Evolutionary conservation across 2,113 vertebrate species (phyloP).

Genomic region (Ursus arctos): DNA sequence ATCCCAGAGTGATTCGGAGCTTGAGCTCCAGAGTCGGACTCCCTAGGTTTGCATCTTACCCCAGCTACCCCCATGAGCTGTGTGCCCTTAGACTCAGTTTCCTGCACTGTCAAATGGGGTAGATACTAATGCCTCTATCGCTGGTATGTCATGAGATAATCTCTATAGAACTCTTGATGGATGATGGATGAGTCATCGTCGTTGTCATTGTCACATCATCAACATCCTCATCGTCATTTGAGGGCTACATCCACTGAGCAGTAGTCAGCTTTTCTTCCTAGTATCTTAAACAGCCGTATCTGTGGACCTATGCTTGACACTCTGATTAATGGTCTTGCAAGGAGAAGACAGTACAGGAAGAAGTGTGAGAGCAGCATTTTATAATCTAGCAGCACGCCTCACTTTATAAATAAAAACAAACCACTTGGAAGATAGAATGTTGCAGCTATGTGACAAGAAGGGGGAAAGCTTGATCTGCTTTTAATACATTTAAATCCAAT

Average conservation of each 20-base stretch:
- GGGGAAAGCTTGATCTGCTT: neutral
- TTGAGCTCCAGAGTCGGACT: neutral
- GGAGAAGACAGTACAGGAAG: neutral
- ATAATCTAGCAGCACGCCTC: neutral
- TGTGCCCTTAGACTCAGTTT: neutral
- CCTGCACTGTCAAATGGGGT: neutral
- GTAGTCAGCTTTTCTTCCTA: neutral
- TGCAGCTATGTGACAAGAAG: neutral
- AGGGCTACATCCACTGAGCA: neutral
- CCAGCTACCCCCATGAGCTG: neutral
- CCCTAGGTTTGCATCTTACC: neutral
- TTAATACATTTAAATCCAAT: neutral
- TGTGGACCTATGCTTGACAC: too few species aligned
- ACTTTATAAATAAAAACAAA: conserved; percentile 3
- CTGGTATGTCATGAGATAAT: neutral
- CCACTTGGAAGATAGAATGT: neutral
- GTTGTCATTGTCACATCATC: neutral
- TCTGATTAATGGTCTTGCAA: neutral
- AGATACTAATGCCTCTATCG: neutral
- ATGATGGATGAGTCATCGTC: neutral
- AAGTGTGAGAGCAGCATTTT: neutral
- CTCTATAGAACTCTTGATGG: neutral
- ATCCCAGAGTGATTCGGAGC: too few species aligned
- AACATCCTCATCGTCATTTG: neutral
- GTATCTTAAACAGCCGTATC: neutral